Evolutionary conservation across 2,888 invertebrate species (phyloP).

Genomic region (Drosophila infuscata): DNA sequence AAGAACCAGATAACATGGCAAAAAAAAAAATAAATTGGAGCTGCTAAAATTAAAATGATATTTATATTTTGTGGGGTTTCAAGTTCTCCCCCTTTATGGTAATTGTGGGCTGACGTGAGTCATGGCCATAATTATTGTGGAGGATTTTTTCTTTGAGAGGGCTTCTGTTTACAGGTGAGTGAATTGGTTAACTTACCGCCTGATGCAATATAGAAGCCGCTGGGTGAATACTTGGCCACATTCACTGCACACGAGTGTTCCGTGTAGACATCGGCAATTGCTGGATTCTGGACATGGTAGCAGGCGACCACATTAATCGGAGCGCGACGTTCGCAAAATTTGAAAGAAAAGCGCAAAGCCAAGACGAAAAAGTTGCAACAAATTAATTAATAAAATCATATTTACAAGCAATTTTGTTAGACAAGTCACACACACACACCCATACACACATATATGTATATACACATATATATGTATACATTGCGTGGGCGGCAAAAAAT

Average conservation of each 20-base stretch:
- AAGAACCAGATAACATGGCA: slow-evolving; percentile 15
- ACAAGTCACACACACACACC: slow-evolving; percentile 9
- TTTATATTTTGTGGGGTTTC: slow-evolving; percentile 4
- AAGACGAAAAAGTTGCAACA: slow-evolving; percentile 27
- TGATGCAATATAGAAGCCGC: slow-evolving; percentile 99
- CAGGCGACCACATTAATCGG: slow-evolving; percentile 47
- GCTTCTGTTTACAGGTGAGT: slow-evolving; percentile 35
- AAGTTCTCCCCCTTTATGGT: slow-evolving; percentile 1
- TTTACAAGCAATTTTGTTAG: slow-evolving; percentile 40
- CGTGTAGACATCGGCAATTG: slow-evolving; percentile 97
- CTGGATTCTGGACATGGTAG: slow-evolving; percentile 90
- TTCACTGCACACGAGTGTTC: slow-evolving; percentile 98
- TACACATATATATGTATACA: slow-evolving; percentile 38
- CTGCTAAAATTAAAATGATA: slow-evolving; percentile 1
- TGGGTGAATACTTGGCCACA: slow-evolving; percentile 99
- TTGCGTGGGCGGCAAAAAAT: slow-evolving; percentile 61
- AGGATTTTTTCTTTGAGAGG: slow-evolving; percentile 5
- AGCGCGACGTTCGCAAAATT: slow-evolving; percentile 52
- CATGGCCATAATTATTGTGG: slow-evolving; percentile 22
- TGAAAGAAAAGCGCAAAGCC: slow-evolving; percentile 21
- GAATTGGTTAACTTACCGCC: slow-evolving; percentile 89
- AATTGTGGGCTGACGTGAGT: slow-evolving; percentile 40
- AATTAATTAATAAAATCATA: slow-evolving; percentile 47
- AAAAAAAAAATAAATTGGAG: neutral
- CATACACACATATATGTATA: slow-evolving; percentile 38